Evolutionary conservation across 1,140 invertebrate species (phyloP), one percentile per base, ranked within the genome.

Genomic region (Harpegnathos saltator): DNA sequence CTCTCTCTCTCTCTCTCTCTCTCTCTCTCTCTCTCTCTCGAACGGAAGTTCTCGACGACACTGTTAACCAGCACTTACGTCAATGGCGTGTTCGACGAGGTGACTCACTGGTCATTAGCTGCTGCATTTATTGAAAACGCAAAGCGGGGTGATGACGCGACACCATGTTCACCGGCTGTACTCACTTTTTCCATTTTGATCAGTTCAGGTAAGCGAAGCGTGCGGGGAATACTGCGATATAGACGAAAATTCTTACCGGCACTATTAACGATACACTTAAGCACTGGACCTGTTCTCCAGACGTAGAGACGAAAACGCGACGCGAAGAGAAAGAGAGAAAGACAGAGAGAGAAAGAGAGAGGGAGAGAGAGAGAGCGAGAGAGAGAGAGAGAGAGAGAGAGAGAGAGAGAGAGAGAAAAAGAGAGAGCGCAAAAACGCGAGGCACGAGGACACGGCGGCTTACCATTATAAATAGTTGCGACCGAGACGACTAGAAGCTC

Each of bases 381-480:
- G 29, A 33, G 29, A 33, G 29, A 33, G 29, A 33, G 29, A 33
- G 29, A 1, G 22, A 38, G 24, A 66, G 48, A 59, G 24, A 17
- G 69, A 54, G n/a, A n/a, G n/a, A n/a, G n/a, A n/a, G n/a, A n/a
- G n/a, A n/a, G n/a, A n/a, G n/a, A n/a, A n/a, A n/a, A n/a, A n/a
- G n/a, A n/a, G n/a, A 65, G 19, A 24, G 44, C 38, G 24, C 65
- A 38, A 62, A 58, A 77, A 56, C 29, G 50, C 29, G 72, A 63
- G 78, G 62, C 68, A 50, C 52, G 72, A 82, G 72, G 33, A 38
- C 38, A 82, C 73, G 72, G 48, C 69, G 66, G 71, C 56, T 62
- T 73, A 65, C 63, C 80, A 88, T 89, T 89, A 89, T 89, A 89
- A 89, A 89, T 89, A 89, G 87, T 89, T 81, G 80, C 59, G 62